Evolutionary conservation across 1,140 invertebrate species (phyloP), one percentile per base, ranked within the genome.

Genomic region (Frieseomelitta varia): DNA sequence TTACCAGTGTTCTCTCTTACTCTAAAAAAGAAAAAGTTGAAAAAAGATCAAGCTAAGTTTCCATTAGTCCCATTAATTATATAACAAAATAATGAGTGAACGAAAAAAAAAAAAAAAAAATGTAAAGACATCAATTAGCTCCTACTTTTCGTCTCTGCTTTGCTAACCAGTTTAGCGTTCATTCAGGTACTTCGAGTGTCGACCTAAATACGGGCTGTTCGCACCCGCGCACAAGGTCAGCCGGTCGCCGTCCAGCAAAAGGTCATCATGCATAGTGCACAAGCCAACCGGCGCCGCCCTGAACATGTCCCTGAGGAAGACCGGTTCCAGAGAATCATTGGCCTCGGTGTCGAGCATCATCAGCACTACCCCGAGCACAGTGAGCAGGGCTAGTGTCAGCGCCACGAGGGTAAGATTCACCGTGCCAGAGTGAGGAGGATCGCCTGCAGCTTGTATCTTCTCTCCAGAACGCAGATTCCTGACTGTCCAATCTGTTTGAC

Each of bases 151-250:
- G 24, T 24, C 1, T 34, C 24, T 19, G 27, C 56, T 30, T 58
- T n/a, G 56, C 81, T 84, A 84, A 84, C 10, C 78, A 51, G 17
- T 79, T 83, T 84, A 84, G 81, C 87, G 3, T 88, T 88, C 61
- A 75, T 96, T 58, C 95, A 99, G 98, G 95, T 99, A 99, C 95
- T 99, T 99, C 95, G 97, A 98, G 87, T 99, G 99, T 94, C 96
- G 96, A 81, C 97, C 97, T 30, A 97, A 98, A 91, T 97, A 97
- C 94, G 99, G 99, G 4, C 95, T 99, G 53, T 99, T 99, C 95
- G 98, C 98, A 14, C 98, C 98, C 1, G 94, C 97, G 39, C 96
- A 97, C 90, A 99, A 99, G 95, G 97, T 99, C 69, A 97, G 96
- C 88, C 96, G 97, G 73, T 98, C 97, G 71, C 98, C 97, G 56